phyloP scores from a whole-genome alignment of 2,797 vertebrate genomes.

The Peromyscus eremicus region DNA sequence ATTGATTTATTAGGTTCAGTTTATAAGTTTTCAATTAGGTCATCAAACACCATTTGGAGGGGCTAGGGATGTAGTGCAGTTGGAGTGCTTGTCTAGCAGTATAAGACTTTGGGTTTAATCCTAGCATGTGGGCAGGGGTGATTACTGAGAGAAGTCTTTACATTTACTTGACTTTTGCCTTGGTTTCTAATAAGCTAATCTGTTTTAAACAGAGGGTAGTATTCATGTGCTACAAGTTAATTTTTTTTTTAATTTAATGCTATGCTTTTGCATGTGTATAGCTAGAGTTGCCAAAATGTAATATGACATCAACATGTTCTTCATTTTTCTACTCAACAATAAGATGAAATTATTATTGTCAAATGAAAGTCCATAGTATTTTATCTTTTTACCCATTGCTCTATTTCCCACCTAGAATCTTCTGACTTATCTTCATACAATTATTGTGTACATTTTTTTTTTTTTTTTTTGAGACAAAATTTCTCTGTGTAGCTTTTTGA shows the following conservation, averaged over 20 bases:
- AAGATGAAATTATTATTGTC: conserved; percentile 50
- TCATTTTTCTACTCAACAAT: conserved; percentile 26
- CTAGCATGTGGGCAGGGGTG: background rate
- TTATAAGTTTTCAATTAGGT: conserved; percentile 8
- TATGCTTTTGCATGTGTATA: conserved; percentile 7
- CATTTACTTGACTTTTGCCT: conserved; percentile 33
- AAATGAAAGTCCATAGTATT: background rate
- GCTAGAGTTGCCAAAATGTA: conserved; percentile 41
- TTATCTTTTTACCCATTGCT: conserved; percentile 27
- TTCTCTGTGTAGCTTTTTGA: no score
- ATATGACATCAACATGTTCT: background rate
- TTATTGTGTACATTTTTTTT: conserved; percentile 23
- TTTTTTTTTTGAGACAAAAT: no score
- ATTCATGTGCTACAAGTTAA: background rate
- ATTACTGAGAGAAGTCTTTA: conserved; percentile 12
- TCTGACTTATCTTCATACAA: background rate
- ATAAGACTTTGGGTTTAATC: background rate
- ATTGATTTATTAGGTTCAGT: background rate
- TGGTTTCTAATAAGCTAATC: conserved; percentile 41
- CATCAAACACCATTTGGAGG: background rate
- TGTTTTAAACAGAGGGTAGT: conserved; percentile 23
- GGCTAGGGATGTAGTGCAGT: background rate
- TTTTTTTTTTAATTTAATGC: conserved; percentile 62
- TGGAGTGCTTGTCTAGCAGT: background rate
- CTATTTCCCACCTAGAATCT: conserved; percentile 55